Percentiles rank a stretch among this genome's conserved stretches.
These are phyloP conservation scores for Chaenocephalus aceratus DNA, from an alignment of 2,113 vertebrate genomes.

Conservation along the genomic window DNA sequence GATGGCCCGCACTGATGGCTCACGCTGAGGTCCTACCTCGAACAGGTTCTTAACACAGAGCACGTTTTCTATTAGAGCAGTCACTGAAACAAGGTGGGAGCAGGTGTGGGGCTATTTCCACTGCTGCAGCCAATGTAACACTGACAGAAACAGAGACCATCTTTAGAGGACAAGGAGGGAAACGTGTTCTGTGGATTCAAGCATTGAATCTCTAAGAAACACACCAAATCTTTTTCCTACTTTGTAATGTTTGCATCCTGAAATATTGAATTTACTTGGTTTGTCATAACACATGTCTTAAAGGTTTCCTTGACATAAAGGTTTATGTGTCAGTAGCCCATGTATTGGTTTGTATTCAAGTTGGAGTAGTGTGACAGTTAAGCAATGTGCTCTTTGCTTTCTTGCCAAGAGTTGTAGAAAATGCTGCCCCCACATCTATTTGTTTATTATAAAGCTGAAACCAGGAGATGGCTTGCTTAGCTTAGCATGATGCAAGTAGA, in stretches of 20 bases:
- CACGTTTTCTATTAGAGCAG: slow-evolving; percentile 70
- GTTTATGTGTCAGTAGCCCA: neutral
- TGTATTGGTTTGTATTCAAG: neutral
- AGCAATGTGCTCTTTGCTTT: neutral
- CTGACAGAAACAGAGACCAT: slow-evolving; percentile 25
- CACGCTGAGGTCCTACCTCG: slow-evolving; percentile 25
- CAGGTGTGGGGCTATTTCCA: slow-evolving; percentile 39
- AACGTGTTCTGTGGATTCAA: neutral
- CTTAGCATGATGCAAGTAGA: neutral
- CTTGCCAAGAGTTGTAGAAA: neutral
- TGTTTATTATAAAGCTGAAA: neutral
- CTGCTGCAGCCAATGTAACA: slow-evolving; percentile 16
- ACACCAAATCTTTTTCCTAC: neutral
- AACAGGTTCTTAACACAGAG: slow-evolving; percentile 52
- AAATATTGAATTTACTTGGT: neutral
- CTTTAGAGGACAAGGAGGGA: slow-evolving; percentile 14
- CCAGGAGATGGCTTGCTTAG: neutral
- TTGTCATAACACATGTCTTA: neutral
- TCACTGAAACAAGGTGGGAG: slow-evolving; percentile 45
- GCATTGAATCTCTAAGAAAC: neutral
- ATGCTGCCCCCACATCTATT: neutral
- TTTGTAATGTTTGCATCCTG: neutral
- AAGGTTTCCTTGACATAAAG: too few relatives aligned
- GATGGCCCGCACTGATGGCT: slow-evolving; percentile 62
- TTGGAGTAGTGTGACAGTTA: neutral